Evolutionary conservation across 2,888 invertebrate species (phyloP).

Genomic region (Odontomyia ornata): DNA sequence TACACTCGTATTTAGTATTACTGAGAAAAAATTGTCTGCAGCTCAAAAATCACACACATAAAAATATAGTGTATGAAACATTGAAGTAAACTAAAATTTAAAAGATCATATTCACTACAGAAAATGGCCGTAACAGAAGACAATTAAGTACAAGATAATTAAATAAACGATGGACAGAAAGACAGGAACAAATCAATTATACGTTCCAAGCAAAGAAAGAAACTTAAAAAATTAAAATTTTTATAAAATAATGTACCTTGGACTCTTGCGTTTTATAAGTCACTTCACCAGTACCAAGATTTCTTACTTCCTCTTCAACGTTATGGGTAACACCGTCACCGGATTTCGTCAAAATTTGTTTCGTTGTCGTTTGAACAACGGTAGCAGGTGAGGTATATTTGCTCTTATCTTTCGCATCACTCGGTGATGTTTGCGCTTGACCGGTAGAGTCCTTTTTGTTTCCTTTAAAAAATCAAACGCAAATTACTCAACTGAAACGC

Average conservation of each 20-base stretch:
- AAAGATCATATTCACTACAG: too few relatives aligned
- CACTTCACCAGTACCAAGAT: constrained; percentile 86
- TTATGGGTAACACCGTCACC: constrained; percentile 86
- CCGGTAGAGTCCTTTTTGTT: constrained; percentile 69
- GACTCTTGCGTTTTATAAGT: constrained; percentile 87
- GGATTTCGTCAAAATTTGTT: constrained; percentile 87
- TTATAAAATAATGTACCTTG: constrained; percentile 72
- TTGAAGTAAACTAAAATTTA: too few relatives aligned
- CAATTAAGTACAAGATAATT: too few relatives aligned
- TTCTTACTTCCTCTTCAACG: constrained; percentile 88
- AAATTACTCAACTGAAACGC: constrained; percentile 68
- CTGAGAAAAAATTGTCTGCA: too few relatives aligned
- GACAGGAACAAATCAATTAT: neutral
- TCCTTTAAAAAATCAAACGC: constrained; percentile 65
- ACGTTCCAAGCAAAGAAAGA: neutral
- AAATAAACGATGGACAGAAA: too few relatives aligned
- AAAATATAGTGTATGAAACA: too few relatives aligned
- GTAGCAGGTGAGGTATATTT: constrained; percentile 74
- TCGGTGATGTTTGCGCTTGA: constrained; percentile 50
- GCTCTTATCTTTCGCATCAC: constrained; percentile 63
- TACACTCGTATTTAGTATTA: too few relatives aligned
- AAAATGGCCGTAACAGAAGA: too few relatives aligned
- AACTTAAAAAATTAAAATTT: constrained; percentile 3
- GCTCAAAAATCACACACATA: too few relatives aligned
- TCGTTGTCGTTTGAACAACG: constrained; percentile 90